Conservation (phyloP, 2,113 vertebrate species). For the Tragelaphus buxtoni region DNA sequence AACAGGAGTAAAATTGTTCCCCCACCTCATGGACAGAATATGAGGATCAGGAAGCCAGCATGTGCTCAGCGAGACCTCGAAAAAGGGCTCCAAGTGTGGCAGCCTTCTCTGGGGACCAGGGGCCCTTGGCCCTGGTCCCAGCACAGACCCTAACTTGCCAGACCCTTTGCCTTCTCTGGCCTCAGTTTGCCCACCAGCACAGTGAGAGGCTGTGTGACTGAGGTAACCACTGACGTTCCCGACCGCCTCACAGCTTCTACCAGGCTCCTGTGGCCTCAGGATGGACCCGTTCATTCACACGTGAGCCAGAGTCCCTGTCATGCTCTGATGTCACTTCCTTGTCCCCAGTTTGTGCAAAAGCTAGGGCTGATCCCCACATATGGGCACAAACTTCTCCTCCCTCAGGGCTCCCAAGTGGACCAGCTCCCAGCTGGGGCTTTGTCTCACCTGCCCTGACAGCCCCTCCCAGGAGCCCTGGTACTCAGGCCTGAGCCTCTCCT, state of each 20-base stretch:
- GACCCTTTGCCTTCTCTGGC: neutral
- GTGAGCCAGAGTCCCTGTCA: neutral
- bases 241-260: neutral
- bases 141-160: neutral
- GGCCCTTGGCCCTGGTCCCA: neutral
- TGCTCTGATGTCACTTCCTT: neutral
- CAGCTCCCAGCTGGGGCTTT: neutral
- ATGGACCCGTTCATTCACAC: neutral
- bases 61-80: neutral
- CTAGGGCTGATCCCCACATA: neutral
- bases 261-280: neutral
- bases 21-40: accelerated
- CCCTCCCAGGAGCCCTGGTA: neutral
- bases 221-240: neutral
- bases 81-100: neutral
- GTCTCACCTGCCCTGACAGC: neutral
- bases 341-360: neutral
- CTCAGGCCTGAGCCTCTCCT: neutral
- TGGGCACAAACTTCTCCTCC: neutral
- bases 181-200: neutral
- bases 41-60: neutral
- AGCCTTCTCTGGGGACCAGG: accelerated
- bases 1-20: accelerated
- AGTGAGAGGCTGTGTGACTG: neutral
- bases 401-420: neutral